These are phyloP conservation scores for Mallateleia sp. DNA, from an alignment of 2,888 invertebrate genomes.

Conservation along the genomic window DNA sequence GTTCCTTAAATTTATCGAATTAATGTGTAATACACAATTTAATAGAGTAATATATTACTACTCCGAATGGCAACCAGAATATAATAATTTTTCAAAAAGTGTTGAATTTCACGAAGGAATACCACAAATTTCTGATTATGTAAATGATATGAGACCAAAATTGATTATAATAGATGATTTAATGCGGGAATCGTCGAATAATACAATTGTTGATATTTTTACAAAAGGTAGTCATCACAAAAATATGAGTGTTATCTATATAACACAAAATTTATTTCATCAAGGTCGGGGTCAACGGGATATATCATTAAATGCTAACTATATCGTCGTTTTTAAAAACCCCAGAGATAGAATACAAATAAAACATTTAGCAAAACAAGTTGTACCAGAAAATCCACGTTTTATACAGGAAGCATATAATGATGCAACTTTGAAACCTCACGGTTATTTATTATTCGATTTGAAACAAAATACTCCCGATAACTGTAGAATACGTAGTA, in stretches of 20 bases:
- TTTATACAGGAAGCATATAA: constrained; percentile 35
- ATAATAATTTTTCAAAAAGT: constrained; percentile 12
- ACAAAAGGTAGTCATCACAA: constrained; percentile 77
- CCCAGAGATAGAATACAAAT: neutral
- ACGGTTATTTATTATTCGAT: constrained; percentile 10
- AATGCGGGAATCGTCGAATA: constrained; percentile 33
- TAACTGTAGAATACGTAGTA: neutral
- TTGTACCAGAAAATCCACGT: neutral
- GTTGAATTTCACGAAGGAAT: constrained; percentile 65
- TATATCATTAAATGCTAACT: neutral
- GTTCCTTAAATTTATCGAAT: constrained; percentile 21
- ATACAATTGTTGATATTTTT: constrained; percentile 74
- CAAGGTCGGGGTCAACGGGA: neutral
- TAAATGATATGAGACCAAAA: too few relatives aligned
- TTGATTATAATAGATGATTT: constrained; percentile 54
- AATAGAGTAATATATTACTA: constrained; percentile 68
- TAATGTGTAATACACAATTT: constrained; percentile 51
- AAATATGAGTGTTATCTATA: constrained; percentile 34
- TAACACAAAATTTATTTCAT: constrained; percentile 2
- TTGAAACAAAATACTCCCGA: neutral
- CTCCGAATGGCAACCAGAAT: constrained; percentile 58
- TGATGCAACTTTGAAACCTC: neutral
- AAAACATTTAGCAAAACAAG: neutral
- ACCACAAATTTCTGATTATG: too few relatives aligned
- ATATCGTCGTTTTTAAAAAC: neutral